Percentiles rank a stretch among this genome's conserved stretches.
These are phyloP conservation scores for Sphaerophoria taeniata DNA, from an alignment of 2,888 invertebrate species.

Conservation along the genomic window DNA sequence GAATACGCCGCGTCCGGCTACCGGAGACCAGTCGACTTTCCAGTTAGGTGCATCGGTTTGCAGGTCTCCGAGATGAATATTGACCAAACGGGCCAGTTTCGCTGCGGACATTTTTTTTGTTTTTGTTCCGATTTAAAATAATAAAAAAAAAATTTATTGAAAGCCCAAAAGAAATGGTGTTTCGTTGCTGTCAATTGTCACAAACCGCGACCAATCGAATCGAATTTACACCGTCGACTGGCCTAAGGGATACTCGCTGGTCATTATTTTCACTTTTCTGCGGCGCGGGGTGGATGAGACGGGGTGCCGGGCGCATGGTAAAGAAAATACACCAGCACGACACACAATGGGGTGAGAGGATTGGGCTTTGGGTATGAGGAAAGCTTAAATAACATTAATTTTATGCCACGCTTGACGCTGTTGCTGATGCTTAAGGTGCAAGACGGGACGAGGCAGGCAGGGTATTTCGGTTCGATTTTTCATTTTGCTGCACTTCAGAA, in stretches of 20 bases:
- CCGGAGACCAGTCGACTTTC: conserved; percentile 85
- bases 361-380: conserved; percentile 20
- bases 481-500: conserved; percentile 51
- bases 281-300: not conserved
- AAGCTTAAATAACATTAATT: conserved; percentile 67
- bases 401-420: conserved; percentile 67
- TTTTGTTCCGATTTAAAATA: not conserved
- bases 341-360: conserved; percentile 17
- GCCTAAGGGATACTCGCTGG: conserved; percentile 61
- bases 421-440: conserved; percentile 42
- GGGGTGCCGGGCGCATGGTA: not conserved
- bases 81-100: conserved; percentile 79
- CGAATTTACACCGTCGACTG: conserved; percentile 70
- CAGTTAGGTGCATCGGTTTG: conserved; percentile 83
- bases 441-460: not conserved
- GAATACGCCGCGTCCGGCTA: conserved; percentile 89
- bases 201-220: conserved; percentile 69
- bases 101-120: conserved; percentile 61
- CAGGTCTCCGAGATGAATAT: conserved; percentile 80
- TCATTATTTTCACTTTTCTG: conserved; percentile 66
- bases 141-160: not conserved
- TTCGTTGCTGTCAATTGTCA: conserved; percentile 40
- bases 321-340: no score
- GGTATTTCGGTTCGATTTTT: conserved; percentile 65
- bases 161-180: not conserved